Conservation (phyloP, 2,113 vertebrate species). For the Charina bottae region DNA sequence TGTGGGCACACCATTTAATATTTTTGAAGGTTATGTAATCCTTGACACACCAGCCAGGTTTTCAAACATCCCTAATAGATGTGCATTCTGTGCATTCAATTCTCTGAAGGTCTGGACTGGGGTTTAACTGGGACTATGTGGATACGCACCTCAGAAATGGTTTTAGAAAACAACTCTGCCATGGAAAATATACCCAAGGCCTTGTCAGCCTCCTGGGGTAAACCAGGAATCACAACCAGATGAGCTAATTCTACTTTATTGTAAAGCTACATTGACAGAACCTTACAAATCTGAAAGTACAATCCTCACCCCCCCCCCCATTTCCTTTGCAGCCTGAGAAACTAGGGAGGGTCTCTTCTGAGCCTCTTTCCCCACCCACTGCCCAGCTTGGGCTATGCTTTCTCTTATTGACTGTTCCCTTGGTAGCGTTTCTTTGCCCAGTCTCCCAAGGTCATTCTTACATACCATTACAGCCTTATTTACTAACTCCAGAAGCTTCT, state of each 20-base stretch:
- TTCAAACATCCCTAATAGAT: not conserved
- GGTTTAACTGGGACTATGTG: not conserved
- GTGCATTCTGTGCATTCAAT: not conserved
- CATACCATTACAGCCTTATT: not conserved
- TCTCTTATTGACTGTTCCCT: no score
- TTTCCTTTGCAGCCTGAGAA: no score
- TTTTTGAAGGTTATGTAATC: not conserved
- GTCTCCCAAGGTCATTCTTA: no score
- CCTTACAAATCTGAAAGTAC: not conserved
- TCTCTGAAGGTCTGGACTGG: not conserved
- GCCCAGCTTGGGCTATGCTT: no score
- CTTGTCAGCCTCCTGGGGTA: not conserved
- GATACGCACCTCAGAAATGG: not conserved
- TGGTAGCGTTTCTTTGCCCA: no score
- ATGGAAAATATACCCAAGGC: not conserved
- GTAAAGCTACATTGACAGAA: no score
- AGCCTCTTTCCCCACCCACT: no score
- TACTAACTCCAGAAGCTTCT: slow-evolving; percentile 25
- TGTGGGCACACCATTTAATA: not conserved
- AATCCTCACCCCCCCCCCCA: not conserved
- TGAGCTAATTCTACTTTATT: no score
- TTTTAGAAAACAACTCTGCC: not conserved
- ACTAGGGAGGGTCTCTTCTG: no score
- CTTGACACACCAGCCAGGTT: not conserved
- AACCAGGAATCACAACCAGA: no score